A percentile compares a stretch with the other conserved stretches of the same genome.
phyloP scores from a whole-genome alignment of 2,797 vertebrate species.

The Balearica regulorum region DNA sequence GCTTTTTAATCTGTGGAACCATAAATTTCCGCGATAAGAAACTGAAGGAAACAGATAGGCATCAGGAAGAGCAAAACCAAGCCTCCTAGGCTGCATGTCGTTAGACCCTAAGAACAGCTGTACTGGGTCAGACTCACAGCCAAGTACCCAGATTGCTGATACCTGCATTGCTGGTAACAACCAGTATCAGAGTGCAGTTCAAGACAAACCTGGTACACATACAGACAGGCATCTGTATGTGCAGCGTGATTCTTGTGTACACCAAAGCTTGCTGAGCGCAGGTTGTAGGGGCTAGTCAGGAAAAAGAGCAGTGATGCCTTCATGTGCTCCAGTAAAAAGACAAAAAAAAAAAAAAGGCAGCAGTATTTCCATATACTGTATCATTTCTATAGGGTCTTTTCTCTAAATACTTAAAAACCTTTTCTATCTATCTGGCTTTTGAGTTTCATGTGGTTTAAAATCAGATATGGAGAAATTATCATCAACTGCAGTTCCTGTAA shows the following conservation, averaged over 20 bases:
- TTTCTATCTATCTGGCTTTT: background rate
- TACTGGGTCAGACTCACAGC: background rate
- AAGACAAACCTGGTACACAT: background rate
- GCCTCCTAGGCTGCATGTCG: background rate
- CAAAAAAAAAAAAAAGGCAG: background rate
- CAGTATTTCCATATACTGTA: background rate
- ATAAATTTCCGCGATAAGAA: background rate
- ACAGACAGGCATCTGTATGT: background rate
- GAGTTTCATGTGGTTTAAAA: background rate
- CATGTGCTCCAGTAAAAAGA: background rate
- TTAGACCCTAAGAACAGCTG: background rate
- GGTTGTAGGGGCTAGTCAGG: background rate
- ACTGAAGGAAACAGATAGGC: background rate
- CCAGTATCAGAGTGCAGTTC: background rate
- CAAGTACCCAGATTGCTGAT: background rate
- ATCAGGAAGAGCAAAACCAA: background rate
- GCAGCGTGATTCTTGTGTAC: background rate
- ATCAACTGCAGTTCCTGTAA: background rate
- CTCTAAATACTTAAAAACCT: background rate
- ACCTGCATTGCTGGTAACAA: background rate
- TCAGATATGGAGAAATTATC: background rate
- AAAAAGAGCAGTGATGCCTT: background rate
- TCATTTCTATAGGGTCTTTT: background rate
- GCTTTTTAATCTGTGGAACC: background rate
- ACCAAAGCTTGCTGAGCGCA: background rate